Percentiles rank a stretch among this genome's conserved stretches.
Conservation (phyloP, 1,140 invertebrate species). For the Cryptotermes secundus region DNA sequence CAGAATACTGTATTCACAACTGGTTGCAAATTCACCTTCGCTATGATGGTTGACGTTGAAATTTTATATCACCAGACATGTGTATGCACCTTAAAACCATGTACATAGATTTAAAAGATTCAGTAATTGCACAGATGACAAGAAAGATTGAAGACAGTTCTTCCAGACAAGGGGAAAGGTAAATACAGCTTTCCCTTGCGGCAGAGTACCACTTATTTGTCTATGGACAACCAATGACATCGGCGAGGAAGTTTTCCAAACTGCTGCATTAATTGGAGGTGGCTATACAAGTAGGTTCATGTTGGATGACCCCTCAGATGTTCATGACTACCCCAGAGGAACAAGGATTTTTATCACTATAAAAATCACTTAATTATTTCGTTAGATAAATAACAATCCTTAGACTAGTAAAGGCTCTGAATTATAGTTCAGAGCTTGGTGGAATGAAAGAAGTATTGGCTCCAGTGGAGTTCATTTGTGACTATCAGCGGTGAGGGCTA, state of each 20-base stretch:
- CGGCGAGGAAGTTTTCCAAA: not conserved
- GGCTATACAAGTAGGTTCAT: not conserved
- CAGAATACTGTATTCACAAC: not conserved
- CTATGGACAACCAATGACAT: not conserved
- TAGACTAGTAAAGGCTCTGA: constrained; percentile 2
- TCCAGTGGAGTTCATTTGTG: not conserved
- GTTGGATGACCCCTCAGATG: not conserved
- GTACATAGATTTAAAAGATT: not conserved
- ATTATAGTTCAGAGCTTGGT: not conserved
- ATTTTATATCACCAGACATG: not conserved
- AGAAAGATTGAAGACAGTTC: not conserved
- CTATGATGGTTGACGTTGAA: not conserved
- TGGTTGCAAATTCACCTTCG: not conserved
- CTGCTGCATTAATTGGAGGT: not conserved
- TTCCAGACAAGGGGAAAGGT: not conserved
- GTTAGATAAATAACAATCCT: not conserved
- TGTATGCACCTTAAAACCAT: not conserved
- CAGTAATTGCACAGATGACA: not conserved
- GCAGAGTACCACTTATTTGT: not conserved
- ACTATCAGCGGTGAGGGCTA: not conserved
- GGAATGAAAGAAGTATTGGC: not conserved
- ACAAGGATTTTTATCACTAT: not conserved
- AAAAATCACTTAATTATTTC: not conserved
- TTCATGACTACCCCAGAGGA: not conserved
- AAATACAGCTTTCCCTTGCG: not conserved